Percentiles rank a stretch among this genome's conserved stretches.
These are phyloP conservation scores for Pachyramphus minor DNA, from an alignment of 2,113 vertebrate genomes.

Conservation along the genomic window DNA sequence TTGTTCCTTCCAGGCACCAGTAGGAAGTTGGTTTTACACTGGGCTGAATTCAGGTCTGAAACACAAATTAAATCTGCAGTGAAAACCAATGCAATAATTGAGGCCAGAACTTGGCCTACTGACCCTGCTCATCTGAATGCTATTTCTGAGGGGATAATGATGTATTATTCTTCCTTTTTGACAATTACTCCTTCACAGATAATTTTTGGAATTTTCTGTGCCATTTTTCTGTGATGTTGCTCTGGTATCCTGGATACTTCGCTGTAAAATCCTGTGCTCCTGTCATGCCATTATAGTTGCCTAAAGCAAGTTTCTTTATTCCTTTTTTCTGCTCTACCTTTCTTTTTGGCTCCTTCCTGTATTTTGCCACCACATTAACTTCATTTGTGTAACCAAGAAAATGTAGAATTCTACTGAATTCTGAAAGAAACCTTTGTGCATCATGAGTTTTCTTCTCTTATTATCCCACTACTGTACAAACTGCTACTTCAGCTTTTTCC, in stretches of 20 bases:
- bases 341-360: slow-evolving; percentile 3
- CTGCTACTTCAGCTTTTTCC: slow-evolving; percentile 8
- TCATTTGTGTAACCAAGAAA: slow-evolving; percentile 47
- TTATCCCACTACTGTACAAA: neutral
- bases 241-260: slow-evolving; percentile 47
- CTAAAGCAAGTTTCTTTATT: slow-evolving; percentile 25
- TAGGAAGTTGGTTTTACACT: neutral
- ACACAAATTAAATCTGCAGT: neutral
- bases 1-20: neutral
- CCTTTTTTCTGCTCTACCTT: slow-evolving; percentile 11
- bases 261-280: neutral
- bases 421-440: slow-evolving; percentile 39
- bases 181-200: slow-evolving; percentile 39
- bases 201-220: slow-evolving; percentile 29
- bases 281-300: slow-evolving; percentile 23
- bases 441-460: neutral
- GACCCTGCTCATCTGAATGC: slow-evolving; percentile 34
- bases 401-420: slow-evolving; percentile 24
- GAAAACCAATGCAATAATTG: slow-evolving; percentile 5
- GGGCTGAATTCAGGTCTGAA: neutral
- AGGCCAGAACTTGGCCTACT: slow-evolving; percentile 14
- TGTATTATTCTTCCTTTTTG: slow-evolving; percentile 34
- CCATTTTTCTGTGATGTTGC: slow-evolving; percentile 3
- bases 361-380: slow-evolving; percentile 18
- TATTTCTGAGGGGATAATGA: slow-evolving; percentile 16